A percentile compares a stretch with the other conserved stretches of the same genome.
phyloP scores from a whole-genome alignment of 2,797 vertebrate genomes.

The Rhinatrema bivittatum region DNA sequence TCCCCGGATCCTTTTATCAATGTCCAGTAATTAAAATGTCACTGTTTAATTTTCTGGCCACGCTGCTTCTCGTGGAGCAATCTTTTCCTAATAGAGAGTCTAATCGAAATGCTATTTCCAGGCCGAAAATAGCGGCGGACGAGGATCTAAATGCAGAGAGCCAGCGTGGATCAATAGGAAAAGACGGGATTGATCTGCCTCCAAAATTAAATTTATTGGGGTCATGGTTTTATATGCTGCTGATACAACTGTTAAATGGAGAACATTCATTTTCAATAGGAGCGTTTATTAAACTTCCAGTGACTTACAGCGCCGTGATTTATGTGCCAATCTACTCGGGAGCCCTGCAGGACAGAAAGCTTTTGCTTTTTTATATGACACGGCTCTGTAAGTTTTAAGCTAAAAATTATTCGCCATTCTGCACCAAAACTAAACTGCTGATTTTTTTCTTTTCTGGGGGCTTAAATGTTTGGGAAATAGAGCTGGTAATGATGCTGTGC shows the following conservation, averaged over 20 bases:
- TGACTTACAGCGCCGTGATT: constrained; percentile 72
- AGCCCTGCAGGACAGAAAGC: constrained; percentile 52
- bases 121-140: constrained; percentile 52
- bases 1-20: constrained; percentile 73
- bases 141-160: constrained; percentile 57
- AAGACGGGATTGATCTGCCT: constrained; percentile 81
- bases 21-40: constrained; percentile 96
- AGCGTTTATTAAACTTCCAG: constrained; percentile 83
- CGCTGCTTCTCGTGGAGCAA: constrained; percentile 68
- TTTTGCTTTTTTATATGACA: constrained; percentile 49
- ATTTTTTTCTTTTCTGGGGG: constrained; percentile 6
- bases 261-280: constrained; percentile 81
- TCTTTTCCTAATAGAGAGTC: constrained; percentile 77
- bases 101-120: constrained; percentile 80
- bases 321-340: constrained; percentile 68
- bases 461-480: constrained; percentile 14
- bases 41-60: constrained; percentile 81
- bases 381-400: constrained; percentile 58
- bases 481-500: constrained; percentile 18
- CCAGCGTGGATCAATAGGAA: constrained; percentile 71
- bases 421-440: constrained; percentile 25
- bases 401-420: constrained; percentile 37
- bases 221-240: constrained; percentile 85
- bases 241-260: constrained; percentile 89
- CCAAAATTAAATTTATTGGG: constrained; percentile 92